Evolutionary conservation across 2,797 vertebrate genomes (phyloP).

Genomic region (Cynodonichthys magdalenae): DNA sequence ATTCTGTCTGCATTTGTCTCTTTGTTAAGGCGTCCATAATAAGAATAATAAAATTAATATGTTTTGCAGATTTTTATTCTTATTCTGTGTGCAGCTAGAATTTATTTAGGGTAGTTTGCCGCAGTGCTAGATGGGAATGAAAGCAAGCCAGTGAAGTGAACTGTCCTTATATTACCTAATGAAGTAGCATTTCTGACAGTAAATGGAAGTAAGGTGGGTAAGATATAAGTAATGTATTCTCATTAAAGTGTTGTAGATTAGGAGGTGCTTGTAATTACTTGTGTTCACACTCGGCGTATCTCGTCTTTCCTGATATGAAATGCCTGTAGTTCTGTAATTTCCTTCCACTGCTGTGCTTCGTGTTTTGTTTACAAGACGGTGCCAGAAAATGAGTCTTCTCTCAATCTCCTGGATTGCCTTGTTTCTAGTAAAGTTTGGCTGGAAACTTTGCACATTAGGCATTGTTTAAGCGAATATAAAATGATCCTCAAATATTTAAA

Average conservation of each 20-base stretch:
- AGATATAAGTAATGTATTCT: not conserved
- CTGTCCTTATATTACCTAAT: too few relatives aligned
- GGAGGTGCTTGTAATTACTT: not conserved
- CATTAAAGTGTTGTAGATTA: not conserved
- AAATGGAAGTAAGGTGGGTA: not conserved
- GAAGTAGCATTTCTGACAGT: not conserved
- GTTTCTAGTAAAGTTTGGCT: not conserved
- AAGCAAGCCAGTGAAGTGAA: too few relatives aligned
- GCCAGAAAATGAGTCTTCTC: not conserved
- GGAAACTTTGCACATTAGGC: not conserved
- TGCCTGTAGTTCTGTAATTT: conserved; percentile 15
- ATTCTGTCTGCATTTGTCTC: conserved; percentile 15
- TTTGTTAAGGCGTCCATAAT: not conserved
- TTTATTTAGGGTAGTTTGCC: too few relatives aligned
- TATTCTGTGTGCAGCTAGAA: too few relatives aligned
- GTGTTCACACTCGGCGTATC: not conserved
- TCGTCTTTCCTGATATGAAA: conserved; percentile 15
- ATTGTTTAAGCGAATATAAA: too few relatives aligned
- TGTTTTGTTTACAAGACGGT: conserved; percentile 2
- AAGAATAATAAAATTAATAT: too few relatives aligned
- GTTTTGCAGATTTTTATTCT: too few relatives aligned
- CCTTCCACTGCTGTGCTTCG: not conserved
- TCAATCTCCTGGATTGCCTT: not conserved
- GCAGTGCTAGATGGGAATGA: too few relatives aligned
- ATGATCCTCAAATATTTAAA: too few relatives aligned